phyloP scores from a whole-genome alignment of 2,797 vertebrate genomes.

The Bryconaethiops microstoma region DNA sequence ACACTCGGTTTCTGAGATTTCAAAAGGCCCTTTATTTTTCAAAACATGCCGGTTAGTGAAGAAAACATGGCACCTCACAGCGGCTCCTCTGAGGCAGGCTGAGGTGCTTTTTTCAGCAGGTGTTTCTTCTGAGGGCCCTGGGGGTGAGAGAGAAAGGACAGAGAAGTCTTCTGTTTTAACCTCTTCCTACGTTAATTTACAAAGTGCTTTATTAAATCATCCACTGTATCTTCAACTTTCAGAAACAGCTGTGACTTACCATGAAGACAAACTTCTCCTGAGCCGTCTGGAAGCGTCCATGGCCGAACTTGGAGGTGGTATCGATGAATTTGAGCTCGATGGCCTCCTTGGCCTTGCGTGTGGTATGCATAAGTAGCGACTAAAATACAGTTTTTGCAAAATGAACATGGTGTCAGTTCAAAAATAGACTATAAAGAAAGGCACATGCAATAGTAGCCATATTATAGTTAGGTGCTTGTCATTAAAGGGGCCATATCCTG shows the following conservation, averaged over 20 bases:
- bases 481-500: too few relatives aligned
- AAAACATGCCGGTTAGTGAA: conserved; percentile 6
- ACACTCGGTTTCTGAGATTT: background rate
- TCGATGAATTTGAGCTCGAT: conserved; percentile 95
- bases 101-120: conserved; percentile 71
- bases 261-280: conserved; percentile 93
- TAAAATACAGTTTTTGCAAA: conserved; percentile 57
- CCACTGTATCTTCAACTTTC: background rate
- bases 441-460: background rate
- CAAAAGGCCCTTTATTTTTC: conserved; percentile 28
- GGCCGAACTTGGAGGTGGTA: conserved; percentile 94
- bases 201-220: background rate
- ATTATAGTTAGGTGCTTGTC: background rate
- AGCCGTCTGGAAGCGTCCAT: conserved; percentile 90
- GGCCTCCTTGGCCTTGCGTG: conserved; percentile 79
- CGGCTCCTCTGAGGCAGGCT: conserved; percentile 69
- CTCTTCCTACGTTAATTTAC: background rate
- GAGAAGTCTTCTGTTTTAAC: background rate
- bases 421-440: background rate
- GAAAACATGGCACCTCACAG: conserved; percentile 47
- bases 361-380: conserved; percentile 87
- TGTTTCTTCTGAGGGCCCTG: conserved; percentile 94
- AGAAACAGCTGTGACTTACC: conserved; percentile 72
- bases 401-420: background rate
- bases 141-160: conserved; percentile 30